Conservation (phyloP, 2,797 vertebrate genomes). For the Tapirus indicus region DNA sequence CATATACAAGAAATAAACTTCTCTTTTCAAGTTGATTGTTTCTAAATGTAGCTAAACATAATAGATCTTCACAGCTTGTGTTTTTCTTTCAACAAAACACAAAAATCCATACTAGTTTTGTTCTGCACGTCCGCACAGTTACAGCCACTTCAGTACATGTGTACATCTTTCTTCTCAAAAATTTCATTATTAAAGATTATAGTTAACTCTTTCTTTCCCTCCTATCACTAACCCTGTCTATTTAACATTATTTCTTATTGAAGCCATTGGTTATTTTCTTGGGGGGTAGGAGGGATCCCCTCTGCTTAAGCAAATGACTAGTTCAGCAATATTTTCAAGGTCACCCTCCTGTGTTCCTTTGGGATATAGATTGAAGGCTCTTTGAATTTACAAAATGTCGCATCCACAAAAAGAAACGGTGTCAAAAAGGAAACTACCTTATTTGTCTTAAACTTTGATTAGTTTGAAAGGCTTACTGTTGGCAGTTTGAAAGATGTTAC, state of each 20-base stretch:
- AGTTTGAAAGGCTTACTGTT: slow-evolving; percentile 31
- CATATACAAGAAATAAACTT: slow-evolving; percentile 51
- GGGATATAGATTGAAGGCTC: neutral
- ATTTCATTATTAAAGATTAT: neutral
- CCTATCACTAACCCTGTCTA: neutral
- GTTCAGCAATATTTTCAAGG: slow-evolving; percentile 65
- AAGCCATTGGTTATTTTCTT: neutral
- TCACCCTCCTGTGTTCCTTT: neutral
- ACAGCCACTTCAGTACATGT: slow-evolving; percentile 29
- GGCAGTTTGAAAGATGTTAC: slow-evolving; percentile 61
- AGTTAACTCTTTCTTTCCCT: neutral
- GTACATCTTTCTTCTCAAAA: slow-evolving; percentile 46
- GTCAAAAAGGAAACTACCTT: slow-evolving; percentile 37
- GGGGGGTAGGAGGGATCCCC: neutral
- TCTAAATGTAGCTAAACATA: slow-evolving; percentile 61
- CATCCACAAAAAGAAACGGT: slow-evolving; percentile 38
- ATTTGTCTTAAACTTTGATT: slow-evolving; percentile 63
- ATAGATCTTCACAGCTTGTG: slow-evolving; percentile 7
- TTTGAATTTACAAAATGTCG: slow-evolving; percentile 65
- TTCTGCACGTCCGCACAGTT: neutral
- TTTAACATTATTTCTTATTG: neutral
- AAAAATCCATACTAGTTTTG: slow-evolving; percentile 38
- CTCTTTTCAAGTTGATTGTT: slow-evolving; percentile 62
- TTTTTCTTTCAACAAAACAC: slow-evolving; percentile 66
- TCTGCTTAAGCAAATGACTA: slow-evolving; percentile 41